Conservation (phyloP, 2,797 vertebrate genomes). For the Pelochelys cantorii region DNA sequence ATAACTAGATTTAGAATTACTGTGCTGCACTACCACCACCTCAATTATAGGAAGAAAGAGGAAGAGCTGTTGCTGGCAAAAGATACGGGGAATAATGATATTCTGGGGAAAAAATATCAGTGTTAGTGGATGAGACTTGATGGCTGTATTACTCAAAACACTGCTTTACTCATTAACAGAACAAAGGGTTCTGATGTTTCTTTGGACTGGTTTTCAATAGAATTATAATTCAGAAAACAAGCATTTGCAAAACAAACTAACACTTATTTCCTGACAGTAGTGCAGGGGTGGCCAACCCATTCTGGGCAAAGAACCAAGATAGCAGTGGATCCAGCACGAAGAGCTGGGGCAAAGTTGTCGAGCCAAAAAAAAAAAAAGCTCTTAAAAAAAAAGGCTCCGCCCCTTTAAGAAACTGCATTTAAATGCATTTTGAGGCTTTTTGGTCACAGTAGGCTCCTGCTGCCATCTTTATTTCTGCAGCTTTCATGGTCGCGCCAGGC, state of each 20-base stretch:
- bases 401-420: too few relatives aligned
- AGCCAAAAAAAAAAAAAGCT: too few relatives aligned
- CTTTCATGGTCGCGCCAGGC: too few relatives aligned
- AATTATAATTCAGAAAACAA: constrained; percentile 72
- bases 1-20: not conserved
- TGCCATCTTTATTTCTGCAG: too few relatives aligned
- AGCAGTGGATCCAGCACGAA: too few relatives aligned
- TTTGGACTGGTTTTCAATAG: constrained; percentile 61
- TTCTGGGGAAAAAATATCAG: not conserved
- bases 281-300: too few relatives aligned
- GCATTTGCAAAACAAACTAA: constrained; percentile 44
- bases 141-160: constrained; percentile 68
- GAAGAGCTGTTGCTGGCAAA: constrained; percentile 45
- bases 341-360: too few relatives aligned
- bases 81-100: not conserved
- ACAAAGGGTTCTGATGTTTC: constrained; percentile 67
- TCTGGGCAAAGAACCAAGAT: too few relatives aligned
- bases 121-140: constrained; percentile 46
- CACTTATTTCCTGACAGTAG: constrained; percentile 40
- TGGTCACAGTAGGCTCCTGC: too few relatives aligned
- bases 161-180: constrained; percentile 54
- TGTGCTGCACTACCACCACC: not conserved
- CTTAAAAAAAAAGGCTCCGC: too few relatives aligned
- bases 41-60: not conserved
- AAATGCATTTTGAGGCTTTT: too few relatives aligned